These are phyloP conservation scores for Camponotus floridanus DNA, from an alignment of 1,140 invertebrate species.

Conservation along the genomic window DNA sequence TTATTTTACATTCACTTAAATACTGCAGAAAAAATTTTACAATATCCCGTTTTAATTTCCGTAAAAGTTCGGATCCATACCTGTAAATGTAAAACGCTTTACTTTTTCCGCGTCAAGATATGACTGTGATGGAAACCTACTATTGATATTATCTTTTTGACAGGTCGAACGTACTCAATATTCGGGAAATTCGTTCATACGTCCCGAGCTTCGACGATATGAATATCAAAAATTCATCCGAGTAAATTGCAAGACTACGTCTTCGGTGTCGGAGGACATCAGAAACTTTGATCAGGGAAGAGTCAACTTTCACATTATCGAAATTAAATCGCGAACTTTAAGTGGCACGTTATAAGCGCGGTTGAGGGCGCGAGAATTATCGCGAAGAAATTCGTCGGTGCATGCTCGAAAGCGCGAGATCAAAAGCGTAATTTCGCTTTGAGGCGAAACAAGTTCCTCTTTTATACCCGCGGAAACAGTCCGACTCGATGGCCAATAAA, in stretches of 20 bases:
- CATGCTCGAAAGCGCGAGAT: conserved; percentile 56
- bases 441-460: conserved; percentile 46
- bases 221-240: background rate
- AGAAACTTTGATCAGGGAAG: conserved; percentile 57
- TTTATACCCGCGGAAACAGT: conserved; percentile 45
- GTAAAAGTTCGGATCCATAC: conserved; percentile 13
- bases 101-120: conserved; percentile 17
- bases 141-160: conserved; percentile 29
- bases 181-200: background rate
- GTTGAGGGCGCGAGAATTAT: conserved; percentile 43
- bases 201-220: too few relatives aligned
- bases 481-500: conserved; percentile 58
- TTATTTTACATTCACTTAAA: background rate
- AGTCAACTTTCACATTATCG: conserved; percentile 65
- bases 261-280: background rate
- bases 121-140: conserved; percentile 4
- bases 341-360: conserved; percentile 25
- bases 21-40: conserved; percentile 18
- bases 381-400: conserved; percentile 48
- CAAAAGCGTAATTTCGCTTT: conserved; percentile 60
- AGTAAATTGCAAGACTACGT: conserved; percentile 20
- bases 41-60: conserved; percentile 47
- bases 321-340: conserved; percentile 66
- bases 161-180: conserved; percentile 36
- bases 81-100: conserved; percentile 17